Percentiles rank a stretch among this genome's conserved stretches.
Evolutionary conservation across 64 coral and sea anemone genomes (phyloP).

Genomic region (Pocillopora damicornis): DNA sequence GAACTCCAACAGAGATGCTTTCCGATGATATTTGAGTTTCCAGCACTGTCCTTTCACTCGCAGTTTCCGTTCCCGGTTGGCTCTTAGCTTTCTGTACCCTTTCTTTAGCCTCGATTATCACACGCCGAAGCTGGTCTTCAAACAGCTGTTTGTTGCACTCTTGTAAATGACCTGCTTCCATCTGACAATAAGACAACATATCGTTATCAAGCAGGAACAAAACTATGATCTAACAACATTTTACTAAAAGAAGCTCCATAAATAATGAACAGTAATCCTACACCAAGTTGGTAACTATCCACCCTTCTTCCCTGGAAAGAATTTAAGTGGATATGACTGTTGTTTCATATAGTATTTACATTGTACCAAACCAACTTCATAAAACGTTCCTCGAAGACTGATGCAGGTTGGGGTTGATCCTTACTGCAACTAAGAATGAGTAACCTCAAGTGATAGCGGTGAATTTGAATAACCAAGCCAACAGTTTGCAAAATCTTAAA

Average conservation of each 20-base stretch:
- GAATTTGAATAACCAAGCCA: too few relatives aligned
- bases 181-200: conserved; percentile 41
- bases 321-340: too few relatives aligned
- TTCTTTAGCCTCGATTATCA: conserved; percentile 71
- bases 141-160: conserved; percentile 89
- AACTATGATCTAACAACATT: neutral
- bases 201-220: neutral
- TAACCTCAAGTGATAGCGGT: too few relatives aligned
- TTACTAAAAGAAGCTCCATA: neutral
- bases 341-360: too few relatives aligned
- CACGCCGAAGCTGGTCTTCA: conserved; percentile 64
- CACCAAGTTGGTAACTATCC: too few relatives aligned
- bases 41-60: conserved; percentile 49
- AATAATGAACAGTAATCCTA: neutral
- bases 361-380: too few relatives aligned
- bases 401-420: too few relatives aligned
- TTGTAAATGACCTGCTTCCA: conserved; percentile 84
- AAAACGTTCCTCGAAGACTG: too few relatives aligned
- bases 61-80: conserved; percentile 51
- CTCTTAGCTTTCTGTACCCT: conserved; percentile 41
- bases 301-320: too few relatives aligned
- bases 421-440: too few relatives aligned
- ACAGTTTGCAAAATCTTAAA: too few relatives aligned
- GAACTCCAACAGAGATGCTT: neutral
- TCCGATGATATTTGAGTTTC: conserved; percentile 40